These are phyloP conservation scores for Trochalopteron elliotii DNA, from an alignment of 2,113 vertebrate species.

Conservation along the genomic window DNA sequence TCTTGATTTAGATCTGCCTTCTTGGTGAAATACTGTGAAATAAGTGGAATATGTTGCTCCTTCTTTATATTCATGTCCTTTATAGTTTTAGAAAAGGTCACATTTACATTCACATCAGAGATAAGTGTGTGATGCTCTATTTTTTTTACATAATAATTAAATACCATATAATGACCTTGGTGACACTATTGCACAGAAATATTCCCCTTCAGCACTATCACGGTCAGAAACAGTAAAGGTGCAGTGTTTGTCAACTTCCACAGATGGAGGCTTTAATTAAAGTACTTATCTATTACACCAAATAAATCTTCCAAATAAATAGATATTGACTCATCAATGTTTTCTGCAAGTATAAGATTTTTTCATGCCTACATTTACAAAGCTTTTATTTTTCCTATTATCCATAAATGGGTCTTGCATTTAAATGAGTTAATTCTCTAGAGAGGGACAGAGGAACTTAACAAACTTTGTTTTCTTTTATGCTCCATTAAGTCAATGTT, in stretches of 20 bases:
- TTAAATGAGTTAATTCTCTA: neutral
- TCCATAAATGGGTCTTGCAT: neutral
- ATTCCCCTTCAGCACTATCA: neutral
- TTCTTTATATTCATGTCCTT: neutral
- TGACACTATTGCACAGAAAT: neutral
- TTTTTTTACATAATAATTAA: neutral
- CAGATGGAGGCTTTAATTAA: neutral
- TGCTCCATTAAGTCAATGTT: neutral
- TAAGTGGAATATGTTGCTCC: neutral
- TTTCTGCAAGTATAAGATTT: neutral
- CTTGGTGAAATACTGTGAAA: neutral
- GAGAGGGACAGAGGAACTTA: neutral
- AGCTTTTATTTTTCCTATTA: conserved; percentile 3
- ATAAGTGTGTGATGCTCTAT: neutral
- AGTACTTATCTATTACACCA: neutral
- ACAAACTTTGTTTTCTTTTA: neutral
- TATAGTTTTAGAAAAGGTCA: neutral
- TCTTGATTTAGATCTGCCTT: neutral
- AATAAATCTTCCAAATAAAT: neutral
- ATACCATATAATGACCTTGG: neutral
- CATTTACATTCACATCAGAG: neutral
- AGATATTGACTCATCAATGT: neutral
- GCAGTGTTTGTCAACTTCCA: neutral
- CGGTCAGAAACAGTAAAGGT: neutral
- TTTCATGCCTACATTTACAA: neutral